These are phyloP conservation scores for Acleris literana DNA, from an alignment of 2,888 invertebrate genomes.

Conservation along the genomic window DNA sequence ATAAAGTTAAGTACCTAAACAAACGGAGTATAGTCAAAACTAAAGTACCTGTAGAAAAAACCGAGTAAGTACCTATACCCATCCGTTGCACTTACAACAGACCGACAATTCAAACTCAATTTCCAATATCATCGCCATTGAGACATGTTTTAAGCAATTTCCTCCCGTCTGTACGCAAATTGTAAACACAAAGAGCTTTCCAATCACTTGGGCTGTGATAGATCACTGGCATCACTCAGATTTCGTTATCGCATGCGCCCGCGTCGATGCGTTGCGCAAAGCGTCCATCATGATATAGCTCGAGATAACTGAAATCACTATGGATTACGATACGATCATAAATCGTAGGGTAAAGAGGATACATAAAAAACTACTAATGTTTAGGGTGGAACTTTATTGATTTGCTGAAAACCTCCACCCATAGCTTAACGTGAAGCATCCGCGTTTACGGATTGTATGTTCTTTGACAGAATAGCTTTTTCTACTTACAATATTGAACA, in stretches of 20 bases:
- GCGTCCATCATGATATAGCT: constrained; percentile 22
- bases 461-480: no score
- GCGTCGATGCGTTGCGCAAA: constrained; percentile 34
- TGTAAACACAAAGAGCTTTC: constrained; percentile 45
- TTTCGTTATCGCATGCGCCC: constrained; percentile 32
- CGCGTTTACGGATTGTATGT: no score
- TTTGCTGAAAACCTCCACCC: neutral
- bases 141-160: constrained; percentile 19
- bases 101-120: neutral
- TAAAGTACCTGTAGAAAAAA: no score
- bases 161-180: constrained; percentile 35
- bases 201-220: constrained; percentile 37
- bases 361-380: neutral
- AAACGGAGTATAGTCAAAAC: no score
- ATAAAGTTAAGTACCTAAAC: no score
- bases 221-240: constrained; percentile 38
- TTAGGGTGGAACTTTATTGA: neutral
- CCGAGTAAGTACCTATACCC: no score
- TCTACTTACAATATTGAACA: neutral
- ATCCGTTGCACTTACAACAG: no score
- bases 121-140: neutral
- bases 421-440: neutral
- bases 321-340: neutral
- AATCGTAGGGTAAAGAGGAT: neutral
- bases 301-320: constrained; percentile 22